Percentiles rank a stretch among this genome's conserved stretches.
Conservation (phyloP, 2,113 vertebrate species). For the Eudyptes chrysolophus region DNA sequence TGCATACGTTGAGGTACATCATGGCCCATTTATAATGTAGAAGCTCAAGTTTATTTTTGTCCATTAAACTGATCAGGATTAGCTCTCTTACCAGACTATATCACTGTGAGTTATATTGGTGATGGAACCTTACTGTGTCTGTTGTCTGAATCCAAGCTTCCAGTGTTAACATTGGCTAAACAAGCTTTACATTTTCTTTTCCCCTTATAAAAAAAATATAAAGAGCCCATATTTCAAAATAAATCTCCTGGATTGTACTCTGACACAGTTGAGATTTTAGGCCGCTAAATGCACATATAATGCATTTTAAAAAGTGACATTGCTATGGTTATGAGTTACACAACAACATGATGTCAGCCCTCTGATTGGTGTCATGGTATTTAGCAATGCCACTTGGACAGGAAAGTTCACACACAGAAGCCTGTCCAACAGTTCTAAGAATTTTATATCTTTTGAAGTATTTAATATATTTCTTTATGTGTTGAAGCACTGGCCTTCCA, state of each 20-base stretch:
- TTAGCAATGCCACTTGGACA: slow-evolving; percentile 77
- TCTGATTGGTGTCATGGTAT: slow-evolving; percentile 61
- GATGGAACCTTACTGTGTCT: not conserved
- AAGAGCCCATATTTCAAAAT: slow-evolving; percentile 50
- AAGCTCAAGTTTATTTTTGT: not conserved
- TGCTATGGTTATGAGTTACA: slow-evolving; percentile 66
- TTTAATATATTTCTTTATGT: slow-evolving; percentile 69
- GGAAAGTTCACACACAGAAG: slow-evolving; percentile 61
- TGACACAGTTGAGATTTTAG: slow-evolving; percentile 36
- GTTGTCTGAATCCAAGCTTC: slow-evolving; percentile 3
- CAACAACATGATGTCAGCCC: slow-evolving; percentile 71
- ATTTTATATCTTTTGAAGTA: slow-evolving; percentile 75
- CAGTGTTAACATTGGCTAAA: slow-evolving; percentile 27
- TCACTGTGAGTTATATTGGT: not conserved
- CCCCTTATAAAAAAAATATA: not conserved
- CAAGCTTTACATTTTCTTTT: slow-evolving; percentile 47
- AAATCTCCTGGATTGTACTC: slow-evolving; percentile 18
- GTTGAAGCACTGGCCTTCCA: slow-evolving; percentile 51
- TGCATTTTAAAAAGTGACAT: slow-evolving; percentile 52
- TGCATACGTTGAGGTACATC: not conserved
- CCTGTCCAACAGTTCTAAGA: slow-evolving; percentile 76
- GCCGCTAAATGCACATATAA: slow-evolving; percentile 31
- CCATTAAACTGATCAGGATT: not conserved
- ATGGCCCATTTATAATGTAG: not conserved
- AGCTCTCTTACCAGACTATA: not conserved